Evolutionary conservation across 2,797 vertebrate genomes (phyloP).

Genomic region (Nyctalus aviator): DNA sequence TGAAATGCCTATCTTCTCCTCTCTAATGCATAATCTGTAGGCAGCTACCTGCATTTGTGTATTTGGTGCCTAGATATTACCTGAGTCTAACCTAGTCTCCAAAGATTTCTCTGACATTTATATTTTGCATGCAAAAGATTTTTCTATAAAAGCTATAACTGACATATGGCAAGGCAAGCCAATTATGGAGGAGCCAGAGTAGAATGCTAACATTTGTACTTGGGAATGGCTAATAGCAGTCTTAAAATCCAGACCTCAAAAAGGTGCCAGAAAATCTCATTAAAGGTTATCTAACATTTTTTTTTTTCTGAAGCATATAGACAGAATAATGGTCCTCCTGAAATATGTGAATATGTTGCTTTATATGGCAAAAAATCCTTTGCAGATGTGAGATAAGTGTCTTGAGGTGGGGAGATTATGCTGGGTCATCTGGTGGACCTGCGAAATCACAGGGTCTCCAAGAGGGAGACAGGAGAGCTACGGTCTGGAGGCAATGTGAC

Average conservation of each 20-base stretch:
- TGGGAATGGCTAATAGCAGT: background rate
- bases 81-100: conserved; percentile 12
- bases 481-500: background rate
- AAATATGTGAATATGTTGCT: background rate
- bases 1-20: background rate
- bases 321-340: background rate
- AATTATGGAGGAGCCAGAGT: background rate
- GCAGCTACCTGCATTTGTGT: conserved; percentile 21
- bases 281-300: background rate
- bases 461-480: background rate
- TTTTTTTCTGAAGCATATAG: conserved; percentile 28
- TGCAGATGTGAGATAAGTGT: background rate
- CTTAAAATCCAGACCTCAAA: background rate
- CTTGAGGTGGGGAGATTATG: background rate
- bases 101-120: conserved; percentile 40
- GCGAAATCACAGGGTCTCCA: background rate
- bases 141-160: background rate
- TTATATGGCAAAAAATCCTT: background rate
- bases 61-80: background rate
- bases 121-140: conserved; percentile 23
- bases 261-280: background rate
- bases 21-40: background rate
- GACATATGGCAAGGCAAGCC: background rate
- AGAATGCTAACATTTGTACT: background rate
- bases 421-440: background rate